These are phyloP conservation scores for Stercorarius parasiticus DNA, from an alignment of 2,113 vertebrate genomes.

Conservation along the genomic window DNA sequence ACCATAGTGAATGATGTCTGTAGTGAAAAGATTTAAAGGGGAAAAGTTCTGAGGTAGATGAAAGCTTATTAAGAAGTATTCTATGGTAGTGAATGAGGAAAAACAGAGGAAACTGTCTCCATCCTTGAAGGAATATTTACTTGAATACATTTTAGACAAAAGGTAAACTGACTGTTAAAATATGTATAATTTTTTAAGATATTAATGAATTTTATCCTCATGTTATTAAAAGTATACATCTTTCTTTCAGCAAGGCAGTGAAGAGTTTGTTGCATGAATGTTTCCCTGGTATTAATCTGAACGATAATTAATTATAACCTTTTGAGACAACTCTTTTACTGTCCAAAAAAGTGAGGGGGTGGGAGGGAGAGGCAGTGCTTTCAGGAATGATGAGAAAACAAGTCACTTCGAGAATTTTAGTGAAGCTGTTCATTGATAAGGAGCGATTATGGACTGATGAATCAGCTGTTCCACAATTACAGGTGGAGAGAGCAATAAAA, in stretches of 20 bases:
- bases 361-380: neutral
- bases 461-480: slow-evolving; percentile 70
- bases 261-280: slow-evolving; percentile 36
- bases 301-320: slow-evolving; percentile 58
- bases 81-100: neutral
- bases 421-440: neutral
- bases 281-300: slow-evolving; percentile 62
- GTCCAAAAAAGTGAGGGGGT: neutral
- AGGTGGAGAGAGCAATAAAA: slow-evolving; percentile 75
- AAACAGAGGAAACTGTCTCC: neutral
- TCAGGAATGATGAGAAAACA: slow-evolving; percentile 48
- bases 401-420: slow-evolving; percentile 38
- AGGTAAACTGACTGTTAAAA: slow-evolving; percentile 58
- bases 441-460: slow-evolving; percentile 52
- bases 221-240: slow-evolving; percentile 32
- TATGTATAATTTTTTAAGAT: neutral
- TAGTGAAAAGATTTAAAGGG: neutral
- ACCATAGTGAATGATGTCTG: neutral
- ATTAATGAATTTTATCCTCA: slow-evolving; percentile 47
- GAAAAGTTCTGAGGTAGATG: neutral
- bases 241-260: slow-evolving; percentile 22
- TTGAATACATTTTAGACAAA: slow-evolving; percentile 29
- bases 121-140: neutral
- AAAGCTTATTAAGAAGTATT: neutral
- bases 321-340: slow-evolving; percentile 25